These are phyloP conservation scores for Drosophila recens DNA, from an alignment of 2,888 invertebrate genomes.

Conservation along the genomic window DNA sequence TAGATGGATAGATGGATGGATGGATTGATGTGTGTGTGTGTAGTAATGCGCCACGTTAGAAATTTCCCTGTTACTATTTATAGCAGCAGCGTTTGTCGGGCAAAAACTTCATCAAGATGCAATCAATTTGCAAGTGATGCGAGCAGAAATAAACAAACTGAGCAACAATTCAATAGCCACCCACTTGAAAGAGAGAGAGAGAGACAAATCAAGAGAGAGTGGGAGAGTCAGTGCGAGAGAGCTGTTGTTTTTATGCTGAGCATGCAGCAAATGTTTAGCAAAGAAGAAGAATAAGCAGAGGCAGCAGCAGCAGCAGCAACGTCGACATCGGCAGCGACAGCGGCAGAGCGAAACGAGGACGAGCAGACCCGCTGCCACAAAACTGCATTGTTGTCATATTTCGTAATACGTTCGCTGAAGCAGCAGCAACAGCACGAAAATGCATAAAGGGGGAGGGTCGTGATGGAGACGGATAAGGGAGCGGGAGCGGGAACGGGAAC, in stretches of 20 bases:
- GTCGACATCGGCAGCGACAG: conserved; percentile 35
- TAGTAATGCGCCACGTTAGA: conserved; percentile 64
- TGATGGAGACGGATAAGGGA: background rate
- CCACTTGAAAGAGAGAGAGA: conserved; percentile 40
- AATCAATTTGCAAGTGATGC: conserved; percentile 76
- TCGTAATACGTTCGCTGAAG: conserved; percentile 80
- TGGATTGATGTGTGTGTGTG: conserved; percentile 20
- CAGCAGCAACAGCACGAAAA: conserved; percentile 72
- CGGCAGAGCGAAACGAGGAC: conserved; percentile 81
- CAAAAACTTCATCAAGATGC: conserved; percentile 70
- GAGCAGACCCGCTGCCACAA: conserved; percentile 64
- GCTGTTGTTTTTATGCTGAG: conserved; percentile 59
- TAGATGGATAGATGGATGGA: conserved; percentile 15
- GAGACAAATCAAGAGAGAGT: background rate
- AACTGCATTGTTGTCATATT: conserved; percentile 84
- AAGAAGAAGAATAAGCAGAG: conserved; percentile 35
- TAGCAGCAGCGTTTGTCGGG: conserved; percentile 49
- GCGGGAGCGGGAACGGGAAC: background rate
- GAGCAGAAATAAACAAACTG: conserved; percentile 69
- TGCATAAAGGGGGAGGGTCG: conserved; percentile 18
- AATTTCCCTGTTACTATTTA: conserved; percentile 75
- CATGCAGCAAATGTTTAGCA: conserved; percentile 38
- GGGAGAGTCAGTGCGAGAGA: conserved; percentile 22
- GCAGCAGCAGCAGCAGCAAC: conserved; percentile 18
- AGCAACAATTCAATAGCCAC: conserved; percentile 42